Conservation (phyloP, 2,113 vertebrate genomes). For the Eurypyga helias region DNA sequence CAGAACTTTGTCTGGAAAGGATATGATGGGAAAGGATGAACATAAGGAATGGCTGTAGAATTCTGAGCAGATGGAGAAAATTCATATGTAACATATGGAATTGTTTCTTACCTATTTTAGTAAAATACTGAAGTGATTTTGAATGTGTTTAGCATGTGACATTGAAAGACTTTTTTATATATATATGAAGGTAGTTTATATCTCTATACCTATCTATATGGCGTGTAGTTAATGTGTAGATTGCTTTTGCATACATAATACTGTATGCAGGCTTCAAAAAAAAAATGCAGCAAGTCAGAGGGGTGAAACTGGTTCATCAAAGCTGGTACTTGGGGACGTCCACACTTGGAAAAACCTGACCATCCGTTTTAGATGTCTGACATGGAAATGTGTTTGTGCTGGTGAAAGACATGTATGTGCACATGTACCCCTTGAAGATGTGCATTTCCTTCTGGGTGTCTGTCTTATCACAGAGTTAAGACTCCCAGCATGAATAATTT, state of each 20-base stretch:
- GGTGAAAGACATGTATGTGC: neutral
- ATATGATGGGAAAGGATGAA: neutral
- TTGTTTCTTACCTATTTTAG: neutral
- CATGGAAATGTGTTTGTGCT: accelerated
- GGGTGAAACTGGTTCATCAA: neutral
- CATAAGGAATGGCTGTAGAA: neutral
- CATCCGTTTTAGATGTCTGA: neutral
- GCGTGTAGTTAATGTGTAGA: neutral
- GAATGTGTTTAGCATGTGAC: neutral
- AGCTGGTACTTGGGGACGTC: neutral
- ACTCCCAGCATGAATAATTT: neutral
- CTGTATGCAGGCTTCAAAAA: neutral
- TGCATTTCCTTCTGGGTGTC: neutral
- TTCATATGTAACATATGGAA: neutral
- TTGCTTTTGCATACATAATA: neutral
- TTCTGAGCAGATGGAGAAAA: neutral
- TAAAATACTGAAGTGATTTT: neutral
- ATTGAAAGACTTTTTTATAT: neutral
- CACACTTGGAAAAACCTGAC: neutral
- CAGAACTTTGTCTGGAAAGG: neutral
- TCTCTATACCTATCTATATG: too few species aligned
- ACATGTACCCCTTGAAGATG: neutral
- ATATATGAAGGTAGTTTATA: neutral
- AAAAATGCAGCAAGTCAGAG: neutral
- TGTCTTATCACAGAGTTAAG: neutral